phyloP scores from a whole-genome alignment of 2,113 vertebrate species.

The Chlorodrepanis virens region DNA sequence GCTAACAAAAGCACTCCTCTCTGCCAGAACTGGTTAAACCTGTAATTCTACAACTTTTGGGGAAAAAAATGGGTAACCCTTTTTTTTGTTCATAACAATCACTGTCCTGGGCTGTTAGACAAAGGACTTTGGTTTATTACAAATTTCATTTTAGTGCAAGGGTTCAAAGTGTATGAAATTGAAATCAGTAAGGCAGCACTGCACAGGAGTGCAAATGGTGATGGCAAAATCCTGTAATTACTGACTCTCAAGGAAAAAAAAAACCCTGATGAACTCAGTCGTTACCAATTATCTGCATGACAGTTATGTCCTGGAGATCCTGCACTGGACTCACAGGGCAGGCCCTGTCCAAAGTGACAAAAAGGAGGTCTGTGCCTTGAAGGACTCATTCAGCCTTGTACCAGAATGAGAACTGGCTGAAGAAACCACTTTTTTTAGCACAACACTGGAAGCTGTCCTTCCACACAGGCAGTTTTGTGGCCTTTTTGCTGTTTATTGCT shows the following conservation, averaged over 20 bases:
- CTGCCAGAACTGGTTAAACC: too few relatives aligned
- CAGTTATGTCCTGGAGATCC: background rate
- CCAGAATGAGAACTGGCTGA: background rate
- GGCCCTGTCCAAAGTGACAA: background rate
- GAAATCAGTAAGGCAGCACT: background rate
- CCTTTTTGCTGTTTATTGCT: background rate
- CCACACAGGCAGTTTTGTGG: background rate
- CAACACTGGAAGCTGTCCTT: background rate
- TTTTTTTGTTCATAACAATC: too few relatives aligned
- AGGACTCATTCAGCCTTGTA: background rate
- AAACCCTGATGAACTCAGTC: background rate
- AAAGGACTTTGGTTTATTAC: background rate
- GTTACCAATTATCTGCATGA: background rate
- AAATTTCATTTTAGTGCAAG: background rate
- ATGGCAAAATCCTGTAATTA: background rate
- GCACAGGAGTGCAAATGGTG: background rate
- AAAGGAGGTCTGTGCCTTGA: background rate
- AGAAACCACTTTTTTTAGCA: background rate
- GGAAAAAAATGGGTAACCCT: too few relatives aligned
- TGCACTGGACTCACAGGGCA: background rate
- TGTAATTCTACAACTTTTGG: too few relatives aligned
- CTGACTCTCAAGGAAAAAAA: background rate
- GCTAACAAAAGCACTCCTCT: too few relatives aligned
- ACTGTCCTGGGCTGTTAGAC: background rate
- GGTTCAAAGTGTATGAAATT: rapidly evolving